Evolutionary conservation across 2,888 invertebrate species (phyloP).

Genomic region (Mechanitis messenoides): DNA sequence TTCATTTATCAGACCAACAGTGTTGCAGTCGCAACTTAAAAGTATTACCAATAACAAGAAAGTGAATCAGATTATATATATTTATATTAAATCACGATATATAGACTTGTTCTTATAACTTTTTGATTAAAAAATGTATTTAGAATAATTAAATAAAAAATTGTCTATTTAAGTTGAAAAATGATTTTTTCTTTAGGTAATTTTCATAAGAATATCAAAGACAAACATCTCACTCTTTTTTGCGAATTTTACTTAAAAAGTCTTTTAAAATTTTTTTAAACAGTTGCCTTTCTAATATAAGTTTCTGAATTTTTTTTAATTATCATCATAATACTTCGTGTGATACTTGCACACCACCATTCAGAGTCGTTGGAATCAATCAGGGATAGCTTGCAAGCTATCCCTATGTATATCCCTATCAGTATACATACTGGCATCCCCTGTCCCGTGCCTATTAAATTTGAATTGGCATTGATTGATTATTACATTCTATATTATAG

Average conservation of each 20-base stretch:
- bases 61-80: too few relatives aligned
- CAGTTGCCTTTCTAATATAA: background rate
- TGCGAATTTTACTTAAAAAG: too few relatives aligned
- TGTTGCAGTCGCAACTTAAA: background rate
- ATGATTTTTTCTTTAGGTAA: too few relatives aligned
- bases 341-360: background rate
- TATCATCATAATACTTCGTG: conserved; percentile 1
- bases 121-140: too few relatives aligned
- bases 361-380: conserved; percentile 2
- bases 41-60: background rate
- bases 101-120: too few relatives aligned
- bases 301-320: background rate
- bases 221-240: too few relatives aligned
- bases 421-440: background rate
- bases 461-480: conserved; percentile 6
- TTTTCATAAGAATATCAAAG: too few relatives aligned
- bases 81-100: too few relatives aligned
- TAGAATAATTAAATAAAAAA: too few relatives aligned
- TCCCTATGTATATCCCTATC: too few relatives aligned
- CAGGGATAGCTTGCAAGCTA: background rate
- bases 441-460: background rate
- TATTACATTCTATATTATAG: background rate
- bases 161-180: too few relatives aligned
- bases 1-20: conserved; percentile 70
- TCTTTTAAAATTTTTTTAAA: too few relatives aligned